Conservation (phyloP, 2,888 invertebrate species). For the Drosophila kanekoi region DNA sequence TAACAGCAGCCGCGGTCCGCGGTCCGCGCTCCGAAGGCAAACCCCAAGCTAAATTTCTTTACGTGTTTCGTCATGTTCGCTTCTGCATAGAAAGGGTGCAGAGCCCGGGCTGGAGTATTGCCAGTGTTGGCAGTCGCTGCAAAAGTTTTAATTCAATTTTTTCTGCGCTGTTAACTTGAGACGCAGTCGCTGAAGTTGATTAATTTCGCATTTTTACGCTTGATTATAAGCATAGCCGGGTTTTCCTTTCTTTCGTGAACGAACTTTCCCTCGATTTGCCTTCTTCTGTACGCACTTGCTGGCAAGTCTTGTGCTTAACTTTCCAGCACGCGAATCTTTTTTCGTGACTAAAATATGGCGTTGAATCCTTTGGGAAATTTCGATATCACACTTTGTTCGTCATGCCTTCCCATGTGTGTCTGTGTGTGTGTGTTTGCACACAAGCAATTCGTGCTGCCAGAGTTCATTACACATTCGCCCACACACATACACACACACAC, state of each 20-base stretch:
- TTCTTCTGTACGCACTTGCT: constrained; percentile 41
- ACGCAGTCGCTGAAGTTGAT: constrained; percentile 71
- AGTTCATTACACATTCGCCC: constrained; percentile 73
- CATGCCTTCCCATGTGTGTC: constrained; percentile 42
- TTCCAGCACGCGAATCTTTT: constrained; percentile 71
- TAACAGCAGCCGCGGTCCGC: constrained; percentile 50
- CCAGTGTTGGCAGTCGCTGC: constrained; percentile 26
- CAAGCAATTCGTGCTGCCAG: constrained; percentile 54
- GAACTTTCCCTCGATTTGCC: constrained; percentile 27
- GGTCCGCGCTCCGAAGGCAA: constrained; percentile 13
- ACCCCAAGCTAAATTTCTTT: constrained; percentile 38
- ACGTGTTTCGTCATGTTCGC: not conserved
- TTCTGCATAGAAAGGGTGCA: constrained; percentile 55
- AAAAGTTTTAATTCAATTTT: constrained; percentile 81
- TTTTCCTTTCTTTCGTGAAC: not conserved
- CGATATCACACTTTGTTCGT: constrained; percentile 79
- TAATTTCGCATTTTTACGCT: constrained; percentile 80
- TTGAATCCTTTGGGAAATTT: constrained; percentile 80
- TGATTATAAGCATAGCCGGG: constrained; percentile 62
- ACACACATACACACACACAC: constrained; percentile 34
- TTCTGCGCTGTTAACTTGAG: constrained; percentile 80
- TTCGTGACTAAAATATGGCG: constrained; percentile 77
- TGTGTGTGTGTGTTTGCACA: constrained; percentile 38
- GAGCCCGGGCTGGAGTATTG: constrained; percentile 14
- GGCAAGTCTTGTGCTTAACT: constrained; percentile 47